Evolutionary conservation across 2,113 vertebrate species (phyloP), one percentile per base, ranked within the genome.

Genomic region (Eupsittula cactorum): DNA sequence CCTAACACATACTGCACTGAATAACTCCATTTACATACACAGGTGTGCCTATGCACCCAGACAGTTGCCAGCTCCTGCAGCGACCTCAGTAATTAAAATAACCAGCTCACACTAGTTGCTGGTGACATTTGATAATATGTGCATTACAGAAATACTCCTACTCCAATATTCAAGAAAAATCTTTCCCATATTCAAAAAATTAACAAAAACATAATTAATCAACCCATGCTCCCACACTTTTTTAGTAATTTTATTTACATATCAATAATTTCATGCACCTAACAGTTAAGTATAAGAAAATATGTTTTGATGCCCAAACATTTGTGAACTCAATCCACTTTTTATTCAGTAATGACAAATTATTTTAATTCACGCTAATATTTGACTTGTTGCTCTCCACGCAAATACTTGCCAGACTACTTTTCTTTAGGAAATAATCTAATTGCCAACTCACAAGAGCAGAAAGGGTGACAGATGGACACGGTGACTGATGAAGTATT

Each of bases 381-480:
- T 21, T 52, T 29, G 29, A 91, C 77, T 23, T 25, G 19, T 14
- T 91, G 65, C n/a, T 76, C 77, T 73, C 63, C 52, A 65, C 3
- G 52, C 7, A 73, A 82, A 87, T 20, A 89, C 44, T 69, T 65
- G 63, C 49, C 87, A 89, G 57, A 52, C 11, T 17, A 39, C 70
- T 91, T 59, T 76, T 71, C 87, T 71, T 47, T 68, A 86, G 77
- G 80, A 93, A 76, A 87, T 76, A 88, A 95, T 82, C 88, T 83
- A 57, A 71, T 82, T 20, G 1, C 50, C 46, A 59, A 79, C 83
- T 96, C 93, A 70, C 6, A 86, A 84, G 49, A 74, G 67, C 86
- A 76, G 35, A 47, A 84, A 94, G 33, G 20, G 64, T 77, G 76
- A 91, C 83, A 93, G 91, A 92, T 73, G 86, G 86, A 78, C 81